Conservation (phyloP, 37 sponge, comb jelly and placozoan species). For the Diacarnus erythraeanus region DNA sequence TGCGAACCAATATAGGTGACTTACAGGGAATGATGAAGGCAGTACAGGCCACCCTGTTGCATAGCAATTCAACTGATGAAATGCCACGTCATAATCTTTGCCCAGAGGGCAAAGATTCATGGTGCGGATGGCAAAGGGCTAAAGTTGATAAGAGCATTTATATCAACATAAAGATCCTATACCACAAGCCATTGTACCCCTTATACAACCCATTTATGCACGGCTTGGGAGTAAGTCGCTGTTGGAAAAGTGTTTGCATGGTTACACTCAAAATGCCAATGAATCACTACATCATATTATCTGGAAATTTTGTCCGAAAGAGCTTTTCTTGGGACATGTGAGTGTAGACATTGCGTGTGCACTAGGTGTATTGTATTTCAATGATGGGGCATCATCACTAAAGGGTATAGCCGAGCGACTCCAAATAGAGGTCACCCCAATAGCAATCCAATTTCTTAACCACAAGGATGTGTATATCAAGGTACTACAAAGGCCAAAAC, state of each 20-base stretch:
- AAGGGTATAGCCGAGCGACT: not conserved
- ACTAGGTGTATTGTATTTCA: slow-evolving; percentile 20
- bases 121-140: slow-evolving; percentile 31
- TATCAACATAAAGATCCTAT: slow-evolving; percentile 16
- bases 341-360: slow-evolving; percentile 16
- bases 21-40: slow-evolving; percentile 26
- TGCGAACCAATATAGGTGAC: slow-evolving; percentile 17
- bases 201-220: not conserved
- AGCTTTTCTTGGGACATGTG: not conserved
- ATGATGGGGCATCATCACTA: slow-evolving; percentile 22
- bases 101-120: slow-evolving; percentile 19
- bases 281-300: slow-evolving; percentile 1
- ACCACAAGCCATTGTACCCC: not conserved
- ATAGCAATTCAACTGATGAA: slow-evolving; percentile 27
- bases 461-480: not conserved
- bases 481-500: not conserved
- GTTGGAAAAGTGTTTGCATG: not conserved
- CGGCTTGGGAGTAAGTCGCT: not conserved
- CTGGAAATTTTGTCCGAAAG: slow-evolving; percentile 20
- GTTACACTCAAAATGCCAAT: slow-evolving; percentile 22
- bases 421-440: not conserved
- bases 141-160: not conserved
- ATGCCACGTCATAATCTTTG: slow-evolving; percentile 27
- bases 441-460: not conserved
- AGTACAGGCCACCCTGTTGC: slow-evolving; percentile 22